These are phyloP conservation scores for Pseudorhiza aurosa DNA, from an alignment of 30 jellyfish, hydroid and myxozoan species.

Conservation along the genomic window DNA sequence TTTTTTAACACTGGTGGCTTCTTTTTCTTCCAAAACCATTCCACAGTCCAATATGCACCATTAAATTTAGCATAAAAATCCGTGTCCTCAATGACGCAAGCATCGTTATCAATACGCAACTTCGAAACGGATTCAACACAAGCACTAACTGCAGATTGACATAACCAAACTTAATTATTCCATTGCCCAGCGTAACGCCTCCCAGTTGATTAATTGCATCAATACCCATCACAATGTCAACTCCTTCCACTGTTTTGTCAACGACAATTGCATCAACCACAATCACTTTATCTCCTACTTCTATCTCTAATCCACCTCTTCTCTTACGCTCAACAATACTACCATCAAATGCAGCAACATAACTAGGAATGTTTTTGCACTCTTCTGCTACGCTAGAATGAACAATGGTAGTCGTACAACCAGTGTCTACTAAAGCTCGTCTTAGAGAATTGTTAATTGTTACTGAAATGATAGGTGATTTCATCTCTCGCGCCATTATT, in stretches of 20 bases:
- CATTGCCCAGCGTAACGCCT: neutral
- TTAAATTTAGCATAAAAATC: constrained; percentile 7
- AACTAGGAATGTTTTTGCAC: neutral
- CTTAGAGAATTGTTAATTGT: neutral
- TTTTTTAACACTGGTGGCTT: neutral
- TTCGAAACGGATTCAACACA: neutral
- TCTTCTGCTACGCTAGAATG: neutral
- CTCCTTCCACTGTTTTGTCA: constrained; percentile 1
- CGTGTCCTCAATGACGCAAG: constrained; percentile 1
- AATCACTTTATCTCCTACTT: neutral
- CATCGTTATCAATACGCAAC: neutral
- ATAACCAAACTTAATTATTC: neutral
- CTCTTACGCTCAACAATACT: neutral
- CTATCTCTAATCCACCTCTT: constrained; percentile 3
- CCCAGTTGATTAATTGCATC: constrained; percentile 9
- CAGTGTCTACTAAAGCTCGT: constrained; percentile 1
- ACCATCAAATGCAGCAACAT: neutral
- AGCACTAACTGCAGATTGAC: neutral
- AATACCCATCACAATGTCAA: neutral
- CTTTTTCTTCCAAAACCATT: constrained; percentile 16
- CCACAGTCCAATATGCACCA: constrained; percentile 30
- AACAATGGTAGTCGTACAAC: neutral
- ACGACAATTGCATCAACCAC: neutral
- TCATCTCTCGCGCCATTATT: neutral
- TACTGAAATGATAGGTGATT: neutral